Evolutionary conservation across 2,113 vertebrate genomes (phyloP).

Genomic region (Aphelocoma coerulescens): DNA sequence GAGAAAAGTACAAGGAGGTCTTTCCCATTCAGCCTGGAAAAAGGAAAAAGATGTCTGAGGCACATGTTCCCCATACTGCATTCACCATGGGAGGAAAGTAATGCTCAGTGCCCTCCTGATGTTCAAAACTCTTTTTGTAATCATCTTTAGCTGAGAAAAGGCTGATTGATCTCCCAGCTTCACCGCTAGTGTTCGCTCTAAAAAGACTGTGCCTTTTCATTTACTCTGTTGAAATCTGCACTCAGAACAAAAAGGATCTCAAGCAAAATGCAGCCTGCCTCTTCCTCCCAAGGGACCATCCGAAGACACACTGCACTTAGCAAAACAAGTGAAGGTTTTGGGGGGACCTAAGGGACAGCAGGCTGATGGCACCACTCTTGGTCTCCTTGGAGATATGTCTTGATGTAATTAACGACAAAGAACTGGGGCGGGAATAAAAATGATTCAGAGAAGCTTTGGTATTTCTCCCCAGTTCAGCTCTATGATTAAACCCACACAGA

Average conservation of each 20-base stretch:
- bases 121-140: slow-evolving; percentile 15
- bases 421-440: slow-evolving; percentile 20
- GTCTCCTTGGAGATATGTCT: slow-evolving; percentile 35
- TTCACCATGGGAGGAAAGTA: neutral
- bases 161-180: slow-evolving; percentile 1
- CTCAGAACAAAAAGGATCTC: neutral
- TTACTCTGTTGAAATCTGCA: neutral
- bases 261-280: neutral
- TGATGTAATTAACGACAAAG: slow-evolving; percentile 16
- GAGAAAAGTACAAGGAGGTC: neutral
- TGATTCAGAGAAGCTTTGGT: slow-evolving; percentile 36
- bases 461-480: neutral
- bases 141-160: neutral
- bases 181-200: neutral
- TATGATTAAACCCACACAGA: slow-evolving; percentile 43
- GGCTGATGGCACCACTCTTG: neutral
- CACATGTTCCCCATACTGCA: neutral
- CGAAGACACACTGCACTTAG: fast-evolving
- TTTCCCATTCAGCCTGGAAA: neutral
- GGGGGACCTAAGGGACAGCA: neutral
- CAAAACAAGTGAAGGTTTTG: neutral
- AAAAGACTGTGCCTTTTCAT: neutral
- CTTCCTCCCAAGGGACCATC: neutral
- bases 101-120: neutral
- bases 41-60: neutral